Evolutionary conservation across 2,113 vertebrate species (phyloP).

Genomic region (Jaculus jaculus): DNA sequence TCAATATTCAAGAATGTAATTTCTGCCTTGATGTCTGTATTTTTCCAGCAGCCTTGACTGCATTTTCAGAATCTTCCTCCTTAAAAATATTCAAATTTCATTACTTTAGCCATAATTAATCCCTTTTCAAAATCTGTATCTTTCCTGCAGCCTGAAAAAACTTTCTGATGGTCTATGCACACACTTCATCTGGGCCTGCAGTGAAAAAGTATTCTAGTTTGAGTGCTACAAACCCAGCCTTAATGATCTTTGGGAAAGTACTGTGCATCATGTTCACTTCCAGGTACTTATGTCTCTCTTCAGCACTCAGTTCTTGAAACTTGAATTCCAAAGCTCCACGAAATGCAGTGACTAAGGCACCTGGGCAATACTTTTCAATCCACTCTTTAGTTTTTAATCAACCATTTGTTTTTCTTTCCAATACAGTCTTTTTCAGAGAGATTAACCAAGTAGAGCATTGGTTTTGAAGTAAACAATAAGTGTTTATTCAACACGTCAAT

Average conservation of each 20-base stretch:
- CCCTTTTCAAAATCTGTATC: slow-evolving; percentile 95
- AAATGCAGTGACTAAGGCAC: slow-evolving; percentile 97
- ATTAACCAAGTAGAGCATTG: slow-evolving; percentile 99
- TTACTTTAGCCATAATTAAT: slow-evolving; percentile 98
- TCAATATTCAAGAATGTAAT: no score
- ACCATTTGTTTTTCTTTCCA: slow-evolving; percentile 99
- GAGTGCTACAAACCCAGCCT: slow-evolving; percentile 95
- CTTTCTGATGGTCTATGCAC: slow-evolving; percentile 98
- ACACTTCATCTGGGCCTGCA: slow-evolving; percentile 98
- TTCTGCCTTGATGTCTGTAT: no score
- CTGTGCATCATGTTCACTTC: slow-evolving; percentile 97
- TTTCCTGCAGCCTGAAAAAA: slow-evolving; percentile 96
- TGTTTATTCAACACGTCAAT: slow-evolving; percentile 99
- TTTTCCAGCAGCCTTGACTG: slow-evolving; percentile 87
- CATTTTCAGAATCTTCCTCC: slow-evolving; percentile 93
- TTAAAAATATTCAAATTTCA: slow-evolving; percentile 99
- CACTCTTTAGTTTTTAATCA: slow-evolving; percentile 99
- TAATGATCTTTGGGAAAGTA: slow-evolving; percentile 98
- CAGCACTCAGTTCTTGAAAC: slow-evolving; percentile 93
- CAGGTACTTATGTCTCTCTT: slow-evolving; percentile 93
- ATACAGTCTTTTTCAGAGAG: slow-evolving; percentile 98
- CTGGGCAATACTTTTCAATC: slow-evolving; percentile 97
- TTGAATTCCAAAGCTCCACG: slow-evolving; percentile 96
- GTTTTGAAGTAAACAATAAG: slow-evolving; percentile 98
- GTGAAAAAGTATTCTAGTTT: slow-evolving; percentile 99